These are phyloP conservation scores for Eilema griseolum DNA, from an alignment of 2,888 invertebrate species.

Conservation along the genomic window DNA sequence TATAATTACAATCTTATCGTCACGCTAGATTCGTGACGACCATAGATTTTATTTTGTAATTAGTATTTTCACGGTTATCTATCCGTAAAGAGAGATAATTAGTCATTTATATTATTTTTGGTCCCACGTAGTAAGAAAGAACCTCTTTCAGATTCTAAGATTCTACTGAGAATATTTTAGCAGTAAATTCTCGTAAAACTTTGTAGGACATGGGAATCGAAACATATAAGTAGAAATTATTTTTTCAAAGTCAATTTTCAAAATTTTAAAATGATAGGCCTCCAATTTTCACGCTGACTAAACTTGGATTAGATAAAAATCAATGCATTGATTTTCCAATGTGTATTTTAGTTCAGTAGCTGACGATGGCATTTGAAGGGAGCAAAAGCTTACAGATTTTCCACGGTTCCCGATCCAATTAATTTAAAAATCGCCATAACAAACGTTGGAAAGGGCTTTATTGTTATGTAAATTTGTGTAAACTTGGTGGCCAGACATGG, in stretches of 20 bases:
- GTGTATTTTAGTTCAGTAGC: conserved; percentile 43
- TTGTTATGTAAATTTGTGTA: conserved; percentile 86
- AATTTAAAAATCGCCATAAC: conserved; percentile 84
- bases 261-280: too few species aligned
- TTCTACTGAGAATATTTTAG: background rate
- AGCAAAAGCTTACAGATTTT: conserved; percentile 71
- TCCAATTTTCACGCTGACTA: background rate
- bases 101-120: too few species aligned
- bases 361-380: conserved; percentile 71
- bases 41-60: background rate
- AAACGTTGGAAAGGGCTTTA: conserved; percentile 76
- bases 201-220: too few species aligned
- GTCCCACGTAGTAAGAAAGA: background rate
- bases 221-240: too few species aligned
- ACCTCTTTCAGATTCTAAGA: background rate
- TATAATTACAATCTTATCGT: background rate
- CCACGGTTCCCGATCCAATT: conserved; percentile 83
- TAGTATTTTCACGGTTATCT: background rate
- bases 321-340: conserved; percentile 28
- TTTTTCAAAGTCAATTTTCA: too few species aligned
- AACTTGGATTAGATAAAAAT: conserved; percentile 31
- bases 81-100: background rate
- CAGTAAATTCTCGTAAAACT: background rate
- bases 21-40: background rate
- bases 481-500: conserved; percentile 82